Conservation (phyloP, 2,888 invertebrate genomes). For the Platycnemis pennipes region DNA sequence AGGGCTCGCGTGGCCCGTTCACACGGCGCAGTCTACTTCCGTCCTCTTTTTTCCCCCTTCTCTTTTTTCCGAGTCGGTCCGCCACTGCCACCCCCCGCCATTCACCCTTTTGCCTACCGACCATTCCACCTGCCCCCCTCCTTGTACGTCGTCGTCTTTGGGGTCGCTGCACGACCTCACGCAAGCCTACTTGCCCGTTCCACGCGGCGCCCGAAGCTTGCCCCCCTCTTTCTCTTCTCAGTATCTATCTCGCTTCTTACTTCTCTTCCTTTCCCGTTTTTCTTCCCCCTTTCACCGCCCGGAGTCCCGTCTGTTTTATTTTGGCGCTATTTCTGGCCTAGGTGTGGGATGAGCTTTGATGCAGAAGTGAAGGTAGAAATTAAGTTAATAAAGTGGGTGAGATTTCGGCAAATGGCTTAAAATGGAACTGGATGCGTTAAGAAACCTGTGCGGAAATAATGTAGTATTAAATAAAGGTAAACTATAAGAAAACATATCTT, state of each 20-base stretch:
- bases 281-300: background rate
- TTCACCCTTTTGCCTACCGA: conserved; percentile 12
- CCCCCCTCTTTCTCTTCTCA: background rate
- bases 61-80: background rate
- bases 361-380: no score
- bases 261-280: background rate
- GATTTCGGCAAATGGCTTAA: no score
- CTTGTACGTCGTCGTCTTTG: conserved; percentile 42
- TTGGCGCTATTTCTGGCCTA: conserved; percentile 12
- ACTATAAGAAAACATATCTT: no score
- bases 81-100: background rate
- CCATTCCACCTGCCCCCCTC: background rate
- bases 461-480: no score
- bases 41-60: background rate
- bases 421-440: no score
- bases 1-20: conserved; percentile 32
- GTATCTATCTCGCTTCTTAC: no score
- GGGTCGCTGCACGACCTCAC: conserved; percentile 67
- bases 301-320: conserved; percentile 36
- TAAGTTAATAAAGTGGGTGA: no score
- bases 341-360: background rate
- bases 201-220: background rate
- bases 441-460: no score
- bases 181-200: conserved; percentile 22
- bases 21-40: conserved; percentile 22